These are phyloP conservation scores for Odocoileus hemionus DNA, from an alignment of 2,113 vertebrate genomes.

Conservation along the genomic window DNA sequence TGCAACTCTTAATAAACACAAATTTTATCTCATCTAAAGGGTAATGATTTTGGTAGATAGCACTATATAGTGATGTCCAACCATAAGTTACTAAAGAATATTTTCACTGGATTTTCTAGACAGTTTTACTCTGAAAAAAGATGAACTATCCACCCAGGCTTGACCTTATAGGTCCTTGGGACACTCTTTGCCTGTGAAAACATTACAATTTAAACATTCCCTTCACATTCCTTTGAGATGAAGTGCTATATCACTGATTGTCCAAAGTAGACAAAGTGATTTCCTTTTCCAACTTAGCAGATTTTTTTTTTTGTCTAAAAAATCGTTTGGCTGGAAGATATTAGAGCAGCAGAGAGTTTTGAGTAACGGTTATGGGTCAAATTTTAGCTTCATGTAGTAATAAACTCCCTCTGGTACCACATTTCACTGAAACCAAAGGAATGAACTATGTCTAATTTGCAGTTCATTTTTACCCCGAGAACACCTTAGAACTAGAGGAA, in stretches of 20 bases:
- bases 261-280: constrained; percentile 40
- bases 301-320: constrained; percentile 17
- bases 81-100: background rate
- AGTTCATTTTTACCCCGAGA: background rate
- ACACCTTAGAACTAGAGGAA: background rate
- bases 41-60: constrained; percentile 57
- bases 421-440: constrained; percentile 7
- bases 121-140: constrained; percentile 50
- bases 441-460: background rate
- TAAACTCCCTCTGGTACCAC: background rate
- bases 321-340: constrained; percentile 41
- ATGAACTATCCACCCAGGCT: constrained; percentile 27
- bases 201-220: constrained; percentile 40
- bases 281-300: constrained; percentile 52
- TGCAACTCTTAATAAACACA: constrained; percentile 64
- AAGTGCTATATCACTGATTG: constrained; percentile 15
- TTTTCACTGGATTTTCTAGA: constrained; percentile 35
- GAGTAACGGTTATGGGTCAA: constrained; percentile 29
- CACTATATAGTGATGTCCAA: constrained; percentile 4
- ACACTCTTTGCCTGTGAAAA: constrained; percentile 38
- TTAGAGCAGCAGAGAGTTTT: background rate
- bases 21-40: constrained; percentile 53
- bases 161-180: constrained; percentile 23
- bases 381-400: background rate
- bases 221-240: constrained; percentile 53